Evolutionary conservation across 2,888 invertebrate species (phyloP), one percentile per base, ranked within the genome.

Genomic region (Zhuqinia jingwanae): DNA sequence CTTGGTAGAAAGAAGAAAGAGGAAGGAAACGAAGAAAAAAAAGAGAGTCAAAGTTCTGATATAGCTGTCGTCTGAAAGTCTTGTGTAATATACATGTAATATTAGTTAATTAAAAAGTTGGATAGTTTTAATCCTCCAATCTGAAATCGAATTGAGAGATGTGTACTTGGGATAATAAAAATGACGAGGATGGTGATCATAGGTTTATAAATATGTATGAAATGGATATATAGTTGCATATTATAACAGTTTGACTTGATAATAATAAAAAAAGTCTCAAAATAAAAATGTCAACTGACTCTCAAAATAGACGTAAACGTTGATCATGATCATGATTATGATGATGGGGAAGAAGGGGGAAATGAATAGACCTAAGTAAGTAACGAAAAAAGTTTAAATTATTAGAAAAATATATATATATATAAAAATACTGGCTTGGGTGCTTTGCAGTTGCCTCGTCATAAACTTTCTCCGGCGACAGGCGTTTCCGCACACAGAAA

Each of bases 21-120:
- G 22, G 45, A 8, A 60, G 20, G 63, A 47, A 17, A 25, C 63
- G 17, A 15, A 58, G 68, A 30, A 65, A 17, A 27, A 17, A 68
- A 42, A 36, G 17, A 2, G 13, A 68, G 68, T 45, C 1, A 68
- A 68, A 45, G 68, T 45, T 68, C n/a, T 47, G 70, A 70, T 50
- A 30, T 65, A 13, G 30, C 27, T n/a, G n/a, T n/a, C n/a, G n/a
- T n/a, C n/a, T n/a, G n/a, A n/a, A n/a, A n/a, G 63, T 63, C 17
- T 10, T 25, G 68, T 70, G 47, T 70, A 70, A 50, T 25, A 15
- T 22, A 70, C 22, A 70, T 45, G 56, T 63, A 75, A 76, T 53
- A 63, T 81, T 36, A 85, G 85, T 65, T 85, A 85, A 85, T 85
- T 80, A 85, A 85, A 68, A 85, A 85, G 80, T 85, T 80, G 53